Conservation (phyloP, 2,113 vertebrate genomes). For the Microtus montanus region DNA sequence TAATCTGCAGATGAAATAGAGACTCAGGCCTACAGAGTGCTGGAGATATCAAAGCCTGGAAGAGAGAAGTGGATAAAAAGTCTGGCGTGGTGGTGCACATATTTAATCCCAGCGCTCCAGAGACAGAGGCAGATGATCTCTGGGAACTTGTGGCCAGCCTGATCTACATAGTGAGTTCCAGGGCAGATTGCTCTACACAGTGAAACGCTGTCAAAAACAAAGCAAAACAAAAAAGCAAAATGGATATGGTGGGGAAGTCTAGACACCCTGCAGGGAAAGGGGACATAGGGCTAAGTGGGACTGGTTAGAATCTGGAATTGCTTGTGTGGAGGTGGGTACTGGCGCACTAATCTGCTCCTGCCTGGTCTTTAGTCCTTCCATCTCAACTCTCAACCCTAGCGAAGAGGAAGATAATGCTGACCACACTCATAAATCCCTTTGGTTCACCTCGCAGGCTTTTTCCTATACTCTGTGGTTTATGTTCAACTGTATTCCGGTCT, state of each 20-base stretch:
- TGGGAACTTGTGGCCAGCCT: neutral
- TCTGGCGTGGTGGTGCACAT: neutral
- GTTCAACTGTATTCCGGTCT: accelerated
- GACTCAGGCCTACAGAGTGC: neutral
- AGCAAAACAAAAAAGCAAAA: neutral
- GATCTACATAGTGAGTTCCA: neutral
- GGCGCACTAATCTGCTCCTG: accelerated
- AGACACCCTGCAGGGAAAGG: neutral
- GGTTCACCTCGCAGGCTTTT: neutral
- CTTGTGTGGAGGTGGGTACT: accelerated
- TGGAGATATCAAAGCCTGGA: neutral
- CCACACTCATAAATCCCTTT: neutral
- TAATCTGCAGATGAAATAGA: neutral
- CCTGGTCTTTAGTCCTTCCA: neutral
- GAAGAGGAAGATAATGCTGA: neutral
- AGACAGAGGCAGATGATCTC: neutral
- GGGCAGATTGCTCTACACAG: neutral
- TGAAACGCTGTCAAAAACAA: neutral
- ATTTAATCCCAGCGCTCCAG: neutral
- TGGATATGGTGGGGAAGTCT: accelerated
- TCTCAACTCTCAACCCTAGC: neutral
- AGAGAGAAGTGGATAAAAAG: neutral
- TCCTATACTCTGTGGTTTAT: neutral
- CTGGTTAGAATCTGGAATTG: accelerated
- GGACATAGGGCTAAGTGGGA: accelerated